phyloP scores from a whole-genome alignment of 2,113 vertebrate genomes.

The Furnarius figulus region DNA sequence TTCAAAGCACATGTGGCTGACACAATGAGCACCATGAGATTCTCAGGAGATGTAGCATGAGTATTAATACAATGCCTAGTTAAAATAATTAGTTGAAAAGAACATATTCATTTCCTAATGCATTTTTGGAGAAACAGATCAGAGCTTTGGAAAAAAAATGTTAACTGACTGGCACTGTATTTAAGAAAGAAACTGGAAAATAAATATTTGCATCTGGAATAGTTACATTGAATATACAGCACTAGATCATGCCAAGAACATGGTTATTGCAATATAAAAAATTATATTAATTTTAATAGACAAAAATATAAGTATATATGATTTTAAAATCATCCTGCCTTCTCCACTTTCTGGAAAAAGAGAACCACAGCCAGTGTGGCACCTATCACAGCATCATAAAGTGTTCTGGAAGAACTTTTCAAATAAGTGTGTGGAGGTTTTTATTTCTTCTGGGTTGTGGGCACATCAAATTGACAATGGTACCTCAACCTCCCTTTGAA shows the following conservation, averaged over 20 bases:
- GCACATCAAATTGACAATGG: background rate
- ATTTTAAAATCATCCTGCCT: background rate
- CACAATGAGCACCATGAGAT: background rate
- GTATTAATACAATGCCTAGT: background rate
- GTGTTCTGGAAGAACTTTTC: background rate
- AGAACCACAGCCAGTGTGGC: background rate
- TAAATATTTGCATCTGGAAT: background rate
- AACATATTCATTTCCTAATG: background rate
- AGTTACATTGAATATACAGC: background rate
- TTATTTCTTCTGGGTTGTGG: background rate
- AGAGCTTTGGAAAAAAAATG: background rate
- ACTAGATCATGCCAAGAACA: background rate
- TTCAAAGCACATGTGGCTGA: background rate
- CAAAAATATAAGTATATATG: background rate
- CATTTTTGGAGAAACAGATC: background rate
- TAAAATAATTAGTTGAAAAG: background rate
- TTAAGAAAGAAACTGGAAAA: background rate
- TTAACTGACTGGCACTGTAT: background rate
- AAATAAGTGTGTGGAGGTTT: rapidly evolving
- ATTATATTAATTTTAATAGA: background rate
- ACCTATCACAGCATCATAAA: background rate
- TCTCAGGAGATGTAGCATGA: background rate
- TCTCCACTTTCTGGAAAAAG: background rate
- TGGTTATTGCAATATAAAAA: background rate
- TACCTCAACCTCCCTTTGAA: background rate